phyloP scores from a whole-genome alignment of 2,797 vertebrate genomes.

The Chelmon rostratus region DNA sequence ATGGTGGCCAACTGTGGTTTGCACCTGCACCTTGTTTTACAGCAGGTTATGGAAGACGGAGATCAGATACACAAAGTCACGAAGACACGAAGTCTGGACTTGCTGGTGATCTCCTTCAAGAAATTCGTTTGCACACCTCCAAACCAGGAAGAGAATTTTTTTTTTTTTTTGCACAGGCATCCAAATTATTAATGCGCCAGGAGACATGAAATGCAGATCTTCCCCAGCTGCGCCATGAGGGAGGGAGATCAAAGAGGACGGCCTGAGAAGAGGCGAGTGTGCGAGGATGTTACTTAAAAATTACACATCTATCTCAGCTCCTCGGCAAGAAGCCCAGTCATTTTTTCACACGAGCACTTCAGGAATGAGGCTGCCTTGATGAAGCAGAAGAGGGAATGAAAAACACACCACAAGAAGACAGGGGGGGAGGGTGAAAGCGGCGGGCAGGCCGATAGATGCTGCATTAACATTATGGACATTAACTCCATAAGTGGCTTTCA shows the following conservation, averaged over 20 bases:
- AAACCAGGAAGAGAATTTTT: background rate
- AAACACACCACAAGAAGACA: background rate
- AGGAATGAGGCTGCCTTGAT: conserved; percentile 9
- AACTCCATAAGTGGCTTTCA: conserved; percentile 54
- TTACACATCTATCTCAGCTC: conserved; percentile 32
- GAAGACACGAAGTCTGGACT: conserved; percentile 9
- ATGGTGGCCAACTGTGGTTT: background rate
- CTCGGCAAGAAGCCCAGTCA: conserved; percentile 25
- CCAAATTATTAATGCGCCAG: conserved; percentile 34
- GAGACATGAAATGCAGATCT: conserved; percentile 39
- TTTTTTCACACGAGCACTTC: conserved; percentile 19
- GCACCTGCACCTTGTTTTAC: background rate
- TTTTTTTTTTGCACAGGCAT: conserved; percentile 3
- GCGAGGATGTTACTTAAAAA: conserved; percentile 48
- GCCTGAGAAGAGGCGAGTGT: conserved; percentile 22
- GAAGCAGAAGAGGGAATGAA: background rate
- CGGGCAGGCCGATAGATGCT: conserved; percentile 9
- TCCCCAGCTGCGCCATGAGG: conserved; percentile 26
- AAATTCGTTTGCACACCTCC: background rate
- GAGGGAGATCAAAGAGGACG: conserved; percentile 51
- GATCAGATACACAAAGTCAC: background rate
- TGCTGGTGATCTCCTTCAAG: conserved; percentile 8
- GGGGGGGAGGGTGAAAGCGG: background rate
- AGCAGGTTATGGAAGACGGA: background rate
- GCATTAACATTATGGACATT: conserved; percentile 56